A percentile compares a stretch with the other conserved stretches of the same genome.
Evolutionary conservation across 2,113 vertebrate species (phyloP).

Genomic region (Rostratula benghalensis): DNA sequence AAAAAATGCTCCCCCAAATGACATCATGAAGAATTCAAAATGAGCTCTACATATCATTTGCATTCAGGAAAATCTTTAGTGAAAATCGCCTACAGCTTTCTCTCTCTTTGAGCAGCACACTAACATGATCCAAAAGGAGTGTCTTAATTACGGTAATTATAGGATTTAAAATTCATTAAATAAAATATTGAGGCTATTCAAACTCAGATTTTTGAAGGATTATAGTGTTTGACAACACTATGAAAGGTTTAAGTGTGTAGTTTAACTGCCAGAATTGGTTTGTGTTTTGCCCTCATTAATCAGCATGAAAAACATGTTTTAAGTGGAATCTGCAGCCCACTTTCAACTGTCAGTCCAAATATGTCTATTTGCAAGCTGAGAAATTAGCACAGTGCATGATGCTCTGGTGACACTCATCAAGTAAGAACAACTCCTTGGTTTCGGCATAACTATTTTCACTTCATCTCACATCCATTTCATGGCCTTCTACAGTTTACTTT

Average conservation of each 20-base stretch:
- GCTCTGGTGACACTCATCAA: conserved; percentile 63
- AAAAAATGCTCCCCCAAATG: not conserved
- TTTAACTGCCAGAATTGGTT: conserved; percentile 74
- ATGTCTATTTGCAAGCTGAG: conserved; percentile 54
- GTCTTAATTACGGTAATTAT: conserved; percentile 65
- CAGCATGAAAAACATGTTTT: conserved; percentile 65
- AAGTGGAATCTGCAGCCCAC: conserved; percentile 69
- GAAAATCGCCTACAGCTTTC: conserved; percentile 46
- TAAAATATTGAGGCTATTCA: conserved; percentile 63
- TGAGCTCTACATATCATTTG: not conserved
- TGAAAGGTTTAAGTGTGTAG: conserved; percentile 71
- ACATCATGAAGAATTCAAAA: conserved; percentile 23
- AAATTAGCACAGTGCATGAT: conserved; percentile 50
- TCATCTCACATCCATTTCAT: not conserved
- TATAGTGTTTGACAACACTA: conserved; percentile 73
- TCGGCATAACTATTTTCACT: conserved; percentile 8
- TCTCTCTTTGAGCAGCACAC: conserved; percentile 3
- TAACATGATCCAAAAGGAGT: conserved; percentile 64
- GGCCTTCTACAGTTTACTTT: not conserved
- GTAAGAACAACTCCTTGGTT: not conserved
- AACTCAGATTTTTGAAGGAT: conserved; percentile 58
- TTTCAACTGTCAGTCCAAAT: conserved; percentile 73
- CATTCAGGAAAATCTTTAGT: conserved; percentile 30
- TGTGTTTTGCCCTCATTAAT: conserved; percentile 71
- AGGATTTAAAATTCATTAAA: conserved; percentile 62